A percentile compares a stretch with the other conserved stretches of the same genome.
These are phyloP conservation scores for Oxycera nigricornis DNA, from an alignment of 2,888 invertebrate genomes.

Conservation along the genomic window DNA sequence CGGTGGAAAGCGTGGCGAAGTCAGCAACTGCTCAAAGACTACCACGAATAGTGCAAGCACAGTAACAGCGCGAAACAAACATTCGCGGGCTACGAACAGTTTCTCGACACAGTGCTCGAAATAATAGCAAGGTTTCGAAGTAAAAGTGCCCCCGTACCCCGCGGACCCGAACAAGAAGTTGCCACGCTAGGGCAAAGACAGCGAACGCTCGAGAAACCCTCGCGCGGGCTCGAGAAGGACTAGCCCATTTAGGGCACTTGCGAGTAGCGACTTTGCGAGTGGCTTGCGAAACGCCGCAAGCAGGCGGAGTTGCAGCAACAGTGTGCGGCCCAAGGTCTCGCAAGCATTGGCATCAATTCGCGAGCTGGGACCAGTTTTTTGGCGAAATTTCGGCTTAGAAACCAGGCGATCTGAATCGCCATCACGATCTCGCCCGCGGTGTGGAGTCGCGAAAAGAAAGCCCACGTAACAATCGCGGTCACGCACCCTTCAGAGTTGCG, in stretches of 20 bases:
- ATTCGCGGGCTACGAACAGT: too few relatives aligned
- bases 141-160: background rate
- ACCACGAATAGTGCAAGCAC: too few relatives aligned
- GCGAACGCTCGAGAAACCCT: background rate
- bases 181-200: background rate
- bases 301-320: background rate
- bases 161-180: background rate
- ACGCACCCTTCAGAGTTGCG: background rate
- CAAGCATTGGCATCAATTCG: constrained; percentile 7
- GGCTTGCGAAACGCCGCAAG: background rate
- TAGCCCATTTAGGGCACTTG: background rate
- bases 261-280: background rate
- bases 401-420: background rate
- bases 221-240: background rate
- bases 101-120: background rate
- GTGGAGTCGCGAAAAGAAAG: too few relatives aligned
- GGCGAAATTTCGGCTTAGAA: constrained; percentile 2
- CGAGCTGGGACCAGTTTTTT: background rate
- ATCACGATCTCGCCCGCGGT: too few relatives aligned
- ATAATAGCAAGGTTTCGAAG: background rate
- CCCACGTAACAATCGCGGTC: background rate
- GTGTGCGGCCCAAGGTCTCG: constrained; percentile 1
- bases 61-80: too few relatives aligned
- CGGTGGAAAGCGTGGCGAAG: background rate
- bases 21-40: too few relatives aligned